Percentiles rank a stretch among this genome's conserved stretches.
These are phyloP conservation scores for Piprites chloris DNA, from an alignment of 2,113 vertebrate species.

Conservation along the genomic window DNA sequence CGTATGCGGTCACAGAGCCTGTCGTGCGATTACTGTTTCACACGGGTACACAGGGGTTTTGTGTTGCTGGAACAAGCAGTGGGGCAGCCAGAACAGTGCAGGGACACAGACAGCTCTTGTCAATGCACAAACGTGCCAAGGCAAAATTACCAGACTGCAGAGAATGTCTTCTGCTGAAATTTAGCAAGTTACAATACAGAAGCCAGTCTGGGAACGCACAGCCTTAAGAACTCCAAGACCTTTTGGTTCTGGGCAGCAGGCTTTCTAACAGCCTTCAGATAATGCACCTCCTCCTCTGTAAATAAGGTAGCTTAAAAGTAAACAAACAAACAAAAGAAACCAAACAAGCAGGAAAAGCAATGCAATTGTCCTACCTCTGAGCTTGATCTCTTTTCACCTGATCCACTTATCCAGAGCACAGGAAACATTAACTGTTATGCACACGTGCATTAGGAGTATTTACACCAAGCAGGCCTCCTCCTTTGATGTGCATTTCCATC, in stretches of 20 bases:
- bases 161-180: background rate
- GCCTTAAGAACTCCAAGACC: background rate
- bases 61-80: background rate
- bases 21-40: background rate
- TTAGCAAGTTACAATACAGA: background rate
- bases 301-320: background rate
- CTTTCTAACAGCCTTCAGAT: background rate
- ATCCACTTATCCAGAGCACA: slow-evolving; percentile 13
- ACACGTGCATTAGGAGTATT: background rate
- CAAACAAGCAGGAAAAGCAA: background rate
- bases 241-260: background rate
- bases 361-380: slow-evolving; percentile 29
- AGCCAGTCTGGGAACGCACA: rapidly evolving
- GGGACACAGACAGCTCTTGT: rapidly evolving
- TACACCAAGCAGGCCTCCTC: background rate
- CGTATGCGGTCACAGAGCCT: rapidly evolving
- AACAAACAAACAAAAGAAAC: background rate
- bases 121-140: background rate
- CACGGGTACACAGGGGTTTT: background rate
- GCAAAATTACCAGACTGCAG: background rate
- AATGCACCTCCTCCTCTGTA: background rate
- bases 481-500: background rate
- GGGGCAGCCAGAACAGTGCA: background rate
- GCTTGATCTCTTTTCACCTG: background rate
- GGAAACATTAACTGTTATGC: background rate